Evolutionary conservation across 2,888 invertebrate genomes (phyloP), one percentile per base, ranked within the genome.

Genomic region (Drosophila falleni): DNA sequence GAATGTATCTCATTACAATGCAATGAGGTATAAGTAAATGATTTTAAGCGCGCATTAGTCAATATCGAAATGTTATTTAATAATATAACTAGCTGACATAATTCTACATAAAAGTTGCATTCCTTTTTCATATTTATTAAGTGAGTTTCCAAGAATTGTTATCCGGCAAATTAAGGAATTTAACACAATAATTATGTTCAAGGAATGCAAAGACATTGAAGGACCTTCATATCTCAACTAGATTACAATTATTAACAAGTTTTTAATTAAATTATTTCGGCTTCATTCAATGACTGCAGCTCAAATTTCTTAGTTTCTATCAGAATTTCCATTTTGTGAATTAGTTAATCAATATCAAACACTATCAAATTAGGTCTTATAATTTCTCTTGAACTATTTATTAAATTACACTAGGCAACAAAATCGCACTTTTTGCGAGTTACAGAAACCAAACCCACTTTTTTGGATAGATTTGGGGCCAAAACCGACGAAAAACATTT

Each of bases 231-330:
- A 15, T 26, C 31, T 23, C 13, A 11, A 33, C 6, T n/a, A 9
- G 42, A 42, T 56, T 62, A 53, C 66, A 58, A 59, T 73, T 79
- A 71, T 81, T 74, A 69, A 72, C 70, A 66, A 75, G 16, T 2
- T 73, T 75, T 77, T 81, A 77, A 77, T 81, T 74, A 72, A 75
- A 79, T 71, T 71, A 56, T 64, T 77, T 74, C 54, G 75, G 81
- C 71, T 59, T 35, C 70, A 35, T 13, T 35, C 5, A 13, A 41
- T 15, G 16, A 11, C 15, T 16, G 16, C 19, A 16, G 29, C 1
- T 29, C 6, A 8, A 8, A 29, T 29, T 29, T 29, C 29, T 29
- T 29, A 8, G 8, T 29, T 8, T 4, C 35, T 26, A 23, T 37
- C 4, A n/a, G 6, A 6, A 13, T 42, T 42, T 8, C 8, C 15